These are phyloP conservation scores for Alethe castanea DNA, from an alignment of 2,113 vertebrate species.

Conservation along the genomic window DNA sequence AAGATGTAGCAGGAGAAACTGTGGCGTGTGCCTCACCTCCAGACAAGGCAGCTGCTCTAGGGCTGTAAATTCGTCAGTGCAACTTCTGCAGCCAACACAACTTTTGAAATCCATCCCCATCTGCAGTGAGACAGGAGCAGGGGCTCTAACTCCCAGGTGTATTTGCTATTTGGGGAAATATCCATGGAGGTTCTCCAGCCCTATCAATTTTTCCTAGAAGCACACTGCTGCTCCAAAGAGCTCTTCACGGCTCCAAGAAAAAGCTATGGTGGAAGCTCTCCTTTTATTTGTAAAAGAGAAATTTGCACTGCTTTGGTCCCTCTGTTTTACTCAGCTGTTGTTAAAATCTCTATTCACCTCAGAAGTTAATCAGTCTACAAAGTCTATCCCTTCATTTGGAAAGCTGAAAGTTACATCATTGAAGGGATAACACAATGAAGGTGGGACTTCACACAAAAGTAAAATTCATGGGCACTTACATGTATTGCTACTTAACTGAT, in stretches of 20 bases:
- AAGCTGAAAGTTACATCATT: background rate
- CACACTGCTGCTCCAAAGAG: background rate
- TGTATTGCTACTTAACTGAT: background rate
- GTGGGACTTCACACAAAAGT: background rate
- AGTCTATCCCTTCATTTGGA: background rate
- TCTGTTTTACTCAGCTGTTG: background rate
- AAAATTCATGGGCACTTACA: background rate
- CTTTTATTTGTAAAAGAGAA: background rate
- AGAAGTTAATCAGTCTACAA: background rate
- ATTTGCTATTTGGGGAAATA: background rate
- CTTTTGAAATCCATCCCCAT: background rate
- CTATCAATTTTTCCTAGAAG: background rate
- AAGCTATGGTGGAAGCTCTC: background rate
- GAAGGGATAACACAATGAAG: background rate
- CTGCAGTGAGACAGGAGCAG: background rate
- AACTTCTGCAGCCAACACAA: background rate
- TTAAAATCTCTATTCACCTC: background rate
- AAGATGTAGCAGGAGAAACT: background rate
- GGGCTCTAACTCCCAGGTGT: background rate
- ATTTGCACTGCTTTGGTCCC: background rate
- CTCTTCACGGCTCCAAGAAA: background rate
- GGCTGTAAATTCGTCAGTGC: background rate
- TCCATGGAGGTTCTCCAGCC: background rate
- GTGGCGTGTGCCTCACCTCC: background rate
- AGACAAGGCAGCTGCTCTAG: background rate